Conservation (phyloP, 23 tunicate species). For the Halocynthia aurantium region DNA sequence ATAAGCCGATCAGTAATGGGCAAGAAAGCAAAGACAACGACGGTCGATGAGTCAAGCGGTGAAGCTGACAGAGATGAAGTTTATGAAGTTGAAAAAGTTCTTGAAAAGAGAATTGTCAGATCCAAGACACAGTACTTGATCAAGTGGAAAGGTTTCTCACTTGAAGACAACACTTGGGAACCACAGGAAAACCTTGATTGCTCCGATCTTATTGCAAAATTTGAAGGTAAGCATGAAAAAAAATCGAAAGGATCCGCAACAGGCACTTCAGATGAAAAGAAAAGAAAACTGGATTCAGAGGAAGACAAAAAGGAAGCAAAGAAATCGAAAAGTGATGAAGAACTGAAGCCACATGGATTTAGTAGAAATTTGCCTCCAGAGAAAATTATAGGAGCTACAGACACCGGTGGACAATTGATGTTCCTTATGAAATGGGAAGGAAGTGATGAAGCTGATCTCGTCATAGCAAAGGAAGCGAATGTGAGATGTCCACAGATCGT, state of each 20-base stretch:
- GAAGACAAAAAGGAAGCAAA: slow-evolving; percentile 2
- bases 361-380: slow-evolving; percentile 75
- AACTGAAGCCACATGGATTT: slow-evolving; percentile 63
- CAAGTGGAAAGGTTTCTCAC: slow-evolving; percentile 89
- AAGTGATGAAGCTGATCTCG: slow-evolving; percentile 92
- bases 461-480: slow-evolving; percentile 79
- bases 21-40: slow-evolving; percentile 1
- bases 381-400: slow-evolving; percentile 91
- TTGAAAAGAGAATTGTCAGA: slow-evolving; percentile 55
- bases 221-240: slow-evolving; percentile 39
- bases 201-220: slow-evolving; percentile 77
- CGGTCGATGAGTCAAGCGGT: slow-evolving; percentile 14
- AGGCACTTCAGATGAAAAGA: slow-evolving; percentile 22
- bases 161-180: slow-evolving; percentile 92
- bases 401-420: slow-evolving; percentile 80
- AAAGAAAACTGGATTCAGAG: slow-evolving; percentile 3
- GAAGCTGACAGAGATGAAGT: slow-evolving; percentile 56
- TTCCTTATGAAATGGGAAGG: slow-evolving; percentile 90
- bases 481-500: slow-evolving; percentile 84
- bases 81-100: slow-evolving; percentile 89
- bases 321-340: slow-evolving; percentile 23
- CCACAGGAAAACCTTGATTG: slow-evolving; percentile 96
- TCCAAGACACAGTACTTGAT: slow-evolving; percentile 85
- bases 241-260: slow-evolving; percentile 19
- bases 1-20: no score